Percentiles rank a stretch among this genome's conserved stretches.
These are phyloP conservation scores for Stegostoma tigrinum DNA, from an alignment of 2,113 vertebrate genomes.

Conservation along the genomic window DNA sequence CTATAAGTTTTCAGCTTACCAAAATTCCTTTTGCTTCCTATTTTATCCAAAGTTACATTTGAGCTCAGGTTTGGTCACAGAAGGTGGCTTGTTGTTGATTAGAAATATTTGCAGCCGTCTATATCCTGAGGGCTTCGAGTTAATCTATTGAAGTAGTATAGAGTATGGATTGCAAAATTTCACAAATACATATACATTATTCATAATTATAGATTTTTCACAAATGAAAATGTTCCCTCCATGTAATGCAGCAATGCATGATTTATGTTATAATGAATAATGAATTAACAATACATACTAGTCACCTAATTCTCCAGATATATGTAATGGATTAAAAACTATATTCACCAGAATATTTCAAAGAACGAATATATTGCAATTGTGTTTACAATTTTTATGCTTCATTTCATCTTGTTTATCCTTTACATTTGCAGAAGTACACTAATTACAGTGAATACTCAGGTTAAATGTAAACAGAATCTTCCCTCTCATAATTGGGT, in stretches of 20 bases:
- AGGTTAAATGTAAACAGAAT: not conserved
- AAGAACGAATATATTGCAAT: not conserved
- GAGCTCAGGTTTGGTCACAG: not conserved
- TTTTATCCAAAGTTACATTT: not conserved
- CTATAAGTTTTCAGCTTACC: not conserved
- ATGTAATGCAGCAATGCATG: not conserved
- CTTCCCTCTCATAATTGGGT: not conserved
- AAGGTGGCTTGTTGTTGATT: not conserved
- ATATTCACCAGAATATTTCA: not conserved
- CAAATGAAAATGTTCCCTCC: not conserved
- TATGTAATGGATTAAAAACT: not conserved
- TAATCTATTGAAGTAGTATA: not conserved
- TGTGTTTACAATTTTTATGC: not conserved
- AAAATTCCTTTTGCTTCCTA: not conserved
- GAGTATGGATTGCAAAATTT: not conserved
- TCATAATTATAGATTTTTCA: conserved; percentile 11
- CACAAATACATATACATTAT: not conserved
- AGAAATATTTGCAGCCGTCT: not conserved
- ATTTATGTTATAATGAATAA: not conserved
- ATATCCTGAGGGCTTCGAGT: not conserved
- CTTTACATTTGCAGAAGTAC: not conserved
- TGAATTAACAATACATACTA: not conserved
- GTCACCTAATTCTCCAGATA: not conserved
- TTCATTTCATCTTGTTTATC: not conserved
- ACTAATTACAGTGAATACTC: not conserved